phyloP scores from a whole-genome alignment of 2,888 invertebrate species.

The Leptogaster cylindrica region DNA sequence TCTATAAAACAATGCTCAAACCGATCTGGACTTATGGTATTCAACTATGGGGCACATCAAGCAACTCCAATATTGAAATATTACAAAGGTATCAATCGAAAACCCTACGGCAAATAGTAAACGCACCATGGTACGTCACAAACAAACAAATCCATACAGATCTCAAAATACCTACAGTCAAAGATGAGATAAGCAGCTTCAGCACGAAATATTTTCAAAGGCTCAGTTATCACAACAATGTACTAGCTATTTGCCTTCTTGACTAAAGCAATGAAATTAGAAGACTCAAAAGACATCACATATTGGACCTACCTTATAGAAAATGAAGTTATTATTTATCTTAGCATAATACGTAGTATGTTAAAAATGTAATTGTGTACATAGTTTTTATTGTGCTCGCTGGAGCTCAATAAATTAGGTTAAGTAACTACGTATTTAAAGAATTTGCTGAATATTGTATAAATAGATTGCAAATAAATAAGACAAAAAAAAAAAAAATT shows the following conservation, averaged over 20 bases:
- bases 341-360: no score
- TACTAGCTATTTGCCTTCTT: conserved; percentile 12
- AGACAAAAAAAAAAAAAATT: background rate
- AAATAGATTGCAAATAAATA: no score
- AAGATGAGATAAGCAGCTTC: conserved; percentile 20
- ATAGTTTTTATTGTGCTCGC: no score
- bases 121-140: conserved; percentile 32
- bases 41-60: conserved; percentile 9
- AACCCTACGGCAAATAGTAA: conserved; percentile 5
- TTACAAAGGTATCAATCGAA: conserved; percentile 38
- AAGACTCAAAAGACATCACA: conserved; percentile 35
- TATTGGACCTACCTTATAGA: conserved; percentile 28
- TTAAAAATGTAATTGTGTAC: no score
- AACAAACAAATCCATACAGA: conserved; percentile 27
- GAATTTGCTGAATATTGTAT: no score
- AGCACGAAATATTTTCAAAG: conserved; percentile 23
- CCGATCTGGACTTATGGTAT: conserved; percentile 27
- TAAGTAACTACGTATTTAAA: no score
- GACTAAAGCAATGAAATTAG: conserved; percentile 27
- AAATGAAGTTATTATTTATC: conserved; percentile 8
- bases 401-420: no score
- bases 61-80: conserved; percentile 25
- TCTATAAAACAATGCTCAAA: conserved; percentile 39
- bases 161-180: conserved; percentile 19
- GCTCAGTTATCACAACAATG: conserved; percentile 33